Evolutionary conservation across 2,888 invertebrate genomes (phyloP).

Genomic region (Tenthredo scrophulariae): DNA sequence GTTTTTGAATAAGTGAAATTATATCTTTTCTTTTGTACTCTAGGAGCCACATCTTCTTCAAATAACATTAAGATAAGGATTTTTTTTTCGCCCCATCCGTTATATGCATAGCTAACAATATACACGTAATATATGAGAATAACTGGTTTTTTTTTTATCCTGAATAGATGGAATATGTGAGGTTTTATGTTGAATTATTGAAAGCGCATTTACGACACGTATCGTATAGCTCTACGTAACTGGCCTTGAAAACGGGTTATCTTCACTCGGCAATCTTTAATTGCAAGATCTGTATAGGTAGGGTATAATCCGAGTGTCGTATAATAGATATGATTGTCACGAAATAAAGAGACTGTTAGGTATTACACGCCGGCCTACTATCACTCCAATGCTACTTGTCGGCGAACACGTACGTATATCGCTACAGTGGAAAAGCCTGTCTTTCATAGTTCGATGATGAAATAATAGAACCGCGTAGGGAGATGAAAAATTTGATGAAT

Average conservation of each 20-base stretch:
- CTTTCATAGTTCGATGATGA: not conserved
- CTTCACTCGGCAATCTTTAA: not conserved
- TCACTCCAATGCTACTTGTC: not conserved
- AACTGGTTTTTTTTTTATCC: not conserved
- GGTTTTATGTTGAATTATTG: not conserved
- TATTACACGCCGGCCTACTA: not conserved
- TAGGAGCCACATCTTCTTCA: not conserved
- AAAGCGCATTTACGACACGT: not conserved
- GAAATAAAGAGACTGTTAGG: not conserved
- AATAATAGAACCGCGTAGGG: too few relatives aligned
- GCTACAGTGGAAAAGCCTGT: not conserved
- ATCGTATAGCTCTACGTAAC: not conserved
- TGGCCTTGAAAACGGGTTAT: slow-evolving; percentile 6
- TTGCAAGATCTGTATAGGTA: not conserved
- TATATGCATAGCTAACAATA: not conserved
- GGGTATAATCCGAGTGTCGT: not conserved
- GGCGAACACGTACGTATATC: not conserved
- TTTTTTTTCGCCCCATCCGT: not conserved
- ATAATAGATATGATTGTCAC: not conserved
- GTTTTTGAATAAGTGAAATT: not conserved
- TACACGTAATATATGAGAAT: not conserved
- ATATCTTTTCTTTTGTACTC: not conserved
- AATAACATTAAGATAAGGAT: not conserved
- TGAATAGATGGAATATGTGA: not conserved
- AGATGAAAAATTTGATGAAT: too few relatives aligned